phyloP scores from a whole-genome alignment of 2,797 vertebrate species.

The Bufotes viridis region DNA sequence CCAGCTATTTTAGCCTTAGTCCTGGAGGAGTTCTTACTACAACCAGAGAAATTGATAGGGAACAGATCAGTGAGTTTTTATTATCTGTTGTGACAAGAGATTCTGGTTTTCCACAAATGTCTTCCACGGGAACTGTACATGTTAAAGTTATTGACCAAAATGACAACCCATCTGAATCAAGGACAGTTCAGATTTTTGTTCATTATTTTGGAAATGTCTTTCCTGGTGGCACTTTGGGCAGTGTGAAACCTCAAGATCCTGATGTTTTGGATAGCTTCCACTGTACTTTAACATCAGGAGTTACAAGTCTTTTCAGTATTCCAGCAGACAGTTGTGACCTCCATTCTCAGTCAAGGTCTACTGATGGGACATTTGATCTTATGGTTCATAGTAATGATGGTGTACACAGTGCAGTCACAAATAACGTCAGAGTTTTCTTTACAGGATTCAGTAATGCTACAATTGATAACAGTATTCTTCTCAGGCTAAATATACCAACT shows the following conservation, averaged over 20 bases:
- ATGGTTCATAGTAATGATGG: slow-evolving; percentile 88
- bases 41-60: slow-evolving; percentile 92
- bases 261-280: slow-evolving; percentile 91
- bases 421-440: slow-evolving; percentile 86
- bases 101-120: slow-evolving; percentile 96
- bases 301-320: slow-evolving; percentile 88
- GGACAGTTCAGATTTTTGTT: slow-evolving; percentile 91
- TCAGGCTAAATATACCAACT: slow-evolving; percentile 80
- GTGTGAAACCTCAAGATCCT: slow-evolving; percentile 90
- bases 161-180: slow-evolving; percentile 93
- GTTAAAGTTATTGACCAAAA: slow-evolving; percentile 92
- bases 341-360: slow-evolving; percentile 84
- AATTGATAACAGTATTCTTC: slow-evolving; percentile 93
- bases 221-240: slow-evolving; percentile 89
- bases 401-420: slow-evolving; percentile 87
- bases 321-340: slow-evolving; percentile 86
- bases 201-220: slow-evolving; percentile 94
- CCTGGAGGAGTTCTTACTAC: slow-evolving; percentile 86
- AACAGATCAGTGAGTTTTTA: slow-evolving; percentile 92
- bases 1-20: slow-evolving; percentile 91
- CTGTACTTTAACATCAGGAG: slow-evolving; percentile 89
- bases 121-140: slow-evolving; percentile 93
- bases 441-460: slow-evolving; percentile 87
- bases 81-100: slow-evolving; percentile 91
- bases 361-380: slow-evolving; percentile 92